Conservation (phyloP, 2,888 invertebrate genomes). For the Pyralis farinalis region DNA sequence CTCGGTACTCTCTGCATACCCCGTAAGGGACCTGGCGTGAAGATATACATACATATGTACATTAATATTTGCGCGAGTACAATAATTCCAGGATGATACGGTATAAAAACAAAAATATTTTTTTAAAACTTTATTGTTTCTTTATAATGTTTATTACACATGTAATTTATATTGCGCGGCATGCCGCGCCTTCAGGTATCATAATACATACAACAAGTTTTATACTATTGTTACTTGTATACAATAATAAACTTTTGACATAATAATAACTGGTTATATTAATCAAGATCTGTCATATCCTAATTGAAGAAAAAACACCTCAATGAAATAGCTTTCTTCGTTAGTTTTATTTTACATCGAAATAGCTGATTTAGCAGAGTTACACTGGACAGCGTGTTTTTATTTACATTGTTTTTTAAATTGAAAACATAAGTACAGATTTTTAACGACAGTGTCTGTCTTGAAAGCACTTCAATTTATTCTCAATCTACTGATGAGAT, state of each 20-base stretch:
- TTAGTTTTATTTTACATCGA: constrained; percentile 41
- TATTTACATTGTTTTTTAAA: constrained; percentile 41
- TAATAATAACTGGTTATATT: constrained; percentile 77
- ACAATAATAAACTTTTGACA: constrained; percentile 78
- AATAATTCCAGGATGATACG: too few relatives aligned
- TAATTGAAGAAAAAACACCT: constrained; percentile 53
- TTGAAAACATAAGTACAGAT: constrained; percentile 27
- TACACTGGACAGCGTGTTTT: constrained; percentile 39
- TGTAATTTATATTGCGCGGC: constrained; percentile 64
- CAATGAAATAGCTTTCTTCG: constrained; percentile 29
- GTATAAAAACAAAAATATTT: constrained; percentile 38
- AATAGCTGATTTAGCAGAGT: constrained; percentile 32
- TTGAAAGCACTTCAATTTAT: constrained; percentile 69
- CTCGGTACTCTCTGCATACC: too few relatives aligned
- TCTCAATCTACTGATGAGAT: constrained; percentile 36
- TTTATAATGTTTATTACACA: constrained; percentile 78
- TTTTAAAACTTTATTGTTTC: constrained; percentile 78
- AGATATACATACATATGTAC: too few relatives aligned
- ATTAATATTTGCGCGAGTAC: too few relatives aligned
- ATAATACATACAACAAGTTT: constrained; percentile 76
- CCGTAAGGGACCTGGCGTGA: too few relatives aligned
- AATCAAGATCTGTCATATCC: constrained; percentile 60
- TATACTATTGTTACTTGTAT: constrained; percentile 75
- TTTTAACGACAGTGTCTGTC: constrained; percentile 71
- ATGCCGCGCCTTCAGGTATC: constrained; percentile 53